Evolutionary conservation across 2,113 vertebrate species (phyloP).

Genomic region (Nerophis lumbriciformis): DNA sequence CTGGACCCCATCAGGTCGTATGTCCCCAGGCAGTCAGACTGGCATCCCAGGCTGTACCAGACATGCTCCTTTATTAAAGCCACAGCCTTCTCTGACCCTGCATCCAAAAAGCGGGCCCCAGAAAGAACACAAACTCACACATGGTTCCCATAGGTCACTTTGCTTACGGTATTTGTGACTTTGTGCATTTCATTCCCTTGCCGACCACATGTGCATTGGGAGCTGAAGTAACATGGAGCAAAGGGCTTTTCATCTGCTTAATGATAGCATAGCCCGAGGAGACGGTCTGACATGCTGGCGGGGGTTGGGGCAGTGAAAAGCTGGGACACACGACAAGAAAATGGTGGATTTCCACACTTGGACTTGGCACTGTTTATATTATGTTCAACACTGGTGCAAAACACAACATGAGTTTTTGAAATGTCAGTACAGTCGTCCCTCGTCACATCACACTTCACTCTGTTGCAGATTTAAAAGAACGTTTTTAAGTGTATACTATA

Average conservation of each 20-base stretch:
- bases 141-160: conserved; percentile 65
- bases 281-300: conserved; percentile 26
- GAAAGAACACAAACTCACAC: conserved; percentile 55
- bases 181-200: conserved; percentile 54
- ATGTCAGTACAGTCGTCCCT: too few species aligned
- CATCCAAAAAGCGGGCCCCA: conserved; percentile 47
- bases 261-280: conserved; percentile 50
- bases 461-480: too few species aligned
- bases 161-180: conserved; percentile 60
- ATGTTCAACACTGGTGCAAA: conserved; percentile 3
- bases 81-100: conserved; percentile 60
- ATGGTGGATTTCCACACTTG: conserved; percentile 38
- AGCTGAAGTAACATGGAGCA: conserved; percentile 36
- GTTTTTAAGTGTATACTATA: too few species aligned
- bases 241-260: conserved; percentile 62
- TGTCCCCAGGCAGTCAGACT: conserved; percentile 59
- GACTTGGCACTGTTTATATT: conserved; percentile 23
- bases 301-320: conserved; percentile 33
- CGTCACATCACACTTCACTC: too few species aligned
- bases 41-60: conserved; percentile 56
- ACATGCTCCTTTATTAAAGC: conserved; percentile 66
- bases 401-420: not conserved
- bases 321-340: conserved; percentile 52
- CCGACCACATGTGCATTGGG: conserved; percentile 60
- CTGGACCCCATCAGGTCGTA: conserved; percentile 64